Percentiles rank a stretch among this genome's conserved stretches.
phyloP scores from a whole-genome alignment of 2,888 invertebrate species.

The Agonum fuliginosum region DNA sequence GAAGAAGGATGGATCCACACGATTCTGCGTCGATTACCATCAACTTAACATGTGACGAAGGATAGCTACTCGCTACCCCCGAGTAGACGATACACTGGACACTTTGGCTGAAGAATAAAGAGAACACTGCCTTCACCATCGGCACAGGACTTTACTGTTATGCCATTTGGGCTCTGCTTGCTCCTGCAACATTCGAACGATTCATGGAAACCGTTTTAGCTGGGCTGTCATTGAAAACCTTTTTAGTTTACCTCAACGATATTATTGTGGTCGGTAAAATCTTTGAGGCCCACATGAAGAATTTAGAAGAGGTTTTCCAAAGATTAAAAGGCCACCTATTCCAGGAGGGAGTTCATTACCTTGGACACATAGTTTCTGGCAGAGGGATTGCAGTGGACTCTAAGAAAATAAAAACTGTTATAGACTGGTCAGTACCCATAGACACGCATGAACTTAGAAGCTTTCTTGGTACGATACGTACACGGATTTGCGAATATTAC shows the following conservation, averaged over 20 bases:
- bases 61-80: constrained; percentile 44
- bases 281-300: too few species aligned
- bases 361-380: too few species aligned
- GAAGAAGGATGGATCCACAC: constrained; percentile 34
- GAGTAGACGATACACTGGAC: constrained; percentile 59
- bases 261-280: too few species aligned
- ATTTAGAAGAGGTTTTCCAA: too few species aligned
- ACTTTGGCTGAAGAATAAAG: constrained; percentile 59
- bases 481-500: neutral
- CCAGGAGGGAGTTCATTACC: too few species aligned
- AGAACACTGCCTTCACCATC: constrained; percentile 61
- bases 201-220: too few species aligned
- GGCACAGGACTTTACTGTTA: constrained; percentile 60
- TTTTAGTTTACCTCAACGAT: too few species aligned
- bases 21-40: constrained; percentile 10
- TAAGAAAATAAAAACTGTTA: too few species aligned
- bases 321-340: too few species aligned
- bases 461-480: neutral
- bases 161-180: constrained; percentile 59
- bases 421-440: neutral
- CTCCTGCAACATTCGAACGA: constrained; percentile 62
- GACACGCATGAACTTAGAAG: neutral
- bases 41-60: constrained; percentile 35
- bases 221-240: too few species aligned
- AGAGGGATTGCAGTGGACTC: too few species aligned